Evolutionary conservation across 2,797 vertebrate genomes (phyloP).

Genomic region (Silurus lanzhouensis): DNA sequence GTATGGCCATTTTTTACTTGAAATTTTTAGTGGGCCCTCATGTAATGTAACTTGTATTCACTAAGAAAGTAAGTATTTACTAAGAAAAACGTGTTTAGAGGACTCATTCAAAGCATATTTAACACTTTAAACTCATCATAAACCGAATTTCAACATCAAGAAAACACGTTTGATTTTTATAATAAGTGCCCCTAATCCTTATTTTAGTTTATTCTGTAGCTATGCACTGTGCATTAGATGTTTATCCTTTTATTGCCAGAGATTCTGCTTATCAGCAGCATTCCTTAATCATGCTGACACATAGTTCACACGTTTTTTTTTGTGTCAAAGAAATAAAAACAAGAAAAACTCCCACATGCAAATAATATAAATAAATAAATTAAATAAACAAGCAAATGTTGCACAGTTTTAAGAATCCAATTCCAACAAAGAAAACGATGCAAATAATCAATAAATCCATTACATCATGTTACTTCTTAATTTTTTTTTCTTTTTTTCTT

Average conservation of each 20-base stretch:
- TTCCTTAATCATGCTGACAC: conserved; percentile 35
- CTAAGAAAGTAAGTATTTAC: background rate
- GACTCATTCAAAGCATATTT: background rate
- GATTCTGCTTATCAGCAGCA: conserved; percentile 52
- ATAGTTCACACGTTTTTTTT: conserved; percentile 15
- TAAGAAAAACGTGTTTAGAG: background rate
- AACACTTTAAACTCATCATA: conserved; percentile 3
- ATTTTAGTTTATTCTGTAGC: conserved; percentile 18
- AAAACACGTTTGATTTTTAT: background rate
- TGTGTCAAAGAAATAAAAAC: conserved; percentile 48
- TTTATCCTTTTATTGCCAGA: conserved; percentile 69
- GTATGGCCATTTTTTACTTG: background rate
- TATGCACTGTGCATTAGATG: conserved; percentile 40
- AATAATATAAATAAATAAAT: conserved; percentile 42
- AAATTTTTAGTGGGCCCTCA: background rate
- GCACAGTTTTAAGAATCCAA: conserved; percentile 63
- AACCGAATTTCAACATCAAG: background rate
- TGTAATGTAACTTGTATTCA: background rate
- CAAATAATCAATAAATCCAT: conserved; percentile 33
- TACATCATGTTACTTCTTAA: background rate
- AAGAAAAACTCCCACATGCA: conserved; percentile 72
- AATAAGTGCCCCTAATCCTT: background rate
- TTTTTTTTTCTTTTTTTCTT: too few relatives aligned
- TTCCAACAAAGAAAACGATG: conserved; percentile 51
- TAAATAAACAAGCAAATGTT: conserved; percentile 65